A percentile compares a stretch with the other conserved stretches of the same genome.
These are phyloP conservation scores for Periphyllus acericola DNA, from an alignment of 2,888 invertebrate species.

Conservation along the genomic window DNA sequence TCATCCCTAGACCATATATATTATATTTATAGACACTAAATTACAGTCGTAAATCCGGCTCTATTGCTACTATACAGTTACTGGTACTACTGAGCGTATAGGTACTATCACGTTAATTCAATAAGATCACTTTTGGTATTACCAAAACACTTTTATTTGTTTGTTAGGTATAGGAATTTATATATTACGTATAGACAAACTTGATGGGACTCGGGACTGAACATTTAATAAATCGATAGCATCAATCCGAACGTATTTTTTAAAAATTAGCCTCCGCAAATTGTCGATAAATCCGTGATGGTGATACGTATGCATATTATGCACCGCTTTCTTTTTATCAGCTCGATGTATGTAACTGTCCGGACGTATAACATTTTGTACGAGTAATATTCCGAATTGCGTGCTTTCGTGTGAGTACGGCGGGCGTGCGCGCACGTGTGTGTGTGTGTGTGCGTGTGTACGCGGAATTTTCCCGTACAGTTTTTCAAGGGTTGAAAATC, in stretches of 20 bases:
- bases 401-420: not conserved
- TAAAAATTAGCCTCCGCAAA: not conserved
- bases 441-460: not conserved
- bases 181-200: too few relatives aligned
- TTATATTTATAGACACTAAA: too few relatives aligned
- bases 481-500: constrained; percentile 46
- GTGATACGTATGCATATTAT: not conserved
- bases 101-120: too few relatives aligned
- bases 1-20: too few relatives aligned
- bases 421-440: not conserved
- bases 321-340: not conserved
- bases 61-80: too few relatives aligned
- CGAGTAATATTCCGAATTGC: not conserved
- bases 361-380: not conserved
- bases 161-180: too few relatives aligned
- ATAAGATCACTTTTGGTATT: too few relatives aligned
- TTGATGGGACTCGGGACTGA: too few relatives aligned
- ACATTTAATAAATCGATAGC: too few relatives aligned
- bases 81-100: too few relatives aligned
- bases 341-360: not conserved
- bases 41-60: too few relatives aligned
- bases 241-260: not conserved
- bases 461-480: not conserved
- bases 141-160: too few relatives aligned
- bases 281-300: not conserved